Evolutionary conservation across 2,888 invertebrate species (phyloP), one percentile per base, ranked within the genome.

Genomic region (Synergus laeviventris): DNA sequence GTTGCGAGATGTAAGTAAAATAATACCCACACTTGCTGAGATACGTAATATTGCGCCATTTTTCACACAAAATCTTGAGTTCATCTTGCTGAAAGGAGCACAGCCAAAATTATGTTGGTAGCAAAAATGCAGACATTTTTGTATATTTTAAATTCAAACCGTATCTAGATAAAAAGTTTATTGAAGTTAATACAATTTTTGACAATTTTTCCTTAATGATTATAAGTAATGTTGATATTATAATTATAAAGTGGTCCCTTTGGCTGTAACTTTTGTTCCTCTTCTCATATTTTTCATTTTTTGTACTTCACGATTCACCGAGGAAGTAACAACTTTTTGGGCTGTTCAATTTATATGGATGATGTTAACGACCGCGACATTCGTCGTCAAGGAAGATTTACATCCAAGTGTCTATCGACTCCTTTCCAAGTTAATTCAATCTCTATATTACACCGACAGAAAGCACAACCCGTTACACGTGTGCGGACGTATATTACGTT

Each of bases 351-450:
- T 31, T 31, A 31, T 31, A 31, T 31, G 49, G 49, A 49, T 49
- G 73, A 78, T 77, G 80, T 79, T 81, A 81, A 81, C 80, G 79
- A 77, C 74, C 77, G 75, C 74, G 80, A 79, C 80, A 79, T 77
- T 81, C 78, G 81, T 79, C 81, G 78, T 80, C 49, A 76, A 56
- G 18, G 76, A 77, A 79, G 81, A 79, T 81, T 78, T 75, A 79
- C 78, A 42, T 59, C 74, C 76, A 45, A 66, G 56, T 39, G 24
- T 73, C 64, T 42, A 31, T 73, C 73, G 62, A 74, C 31, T 74
- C 76, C 70, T 73, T 78, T 16, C 59, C 73, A 49, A 79, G 78
- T 78, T 76, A 79, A 81, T 78, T 78, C 79, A 78, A 79, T 81
- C 79, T 81, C 78, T 81, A 78, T 81, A 79, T 79, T 81, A 81